phyloP scores from a whole-genome alignment of 2,113 vertebrate genomes.

The Grallaria varia region DNA sequence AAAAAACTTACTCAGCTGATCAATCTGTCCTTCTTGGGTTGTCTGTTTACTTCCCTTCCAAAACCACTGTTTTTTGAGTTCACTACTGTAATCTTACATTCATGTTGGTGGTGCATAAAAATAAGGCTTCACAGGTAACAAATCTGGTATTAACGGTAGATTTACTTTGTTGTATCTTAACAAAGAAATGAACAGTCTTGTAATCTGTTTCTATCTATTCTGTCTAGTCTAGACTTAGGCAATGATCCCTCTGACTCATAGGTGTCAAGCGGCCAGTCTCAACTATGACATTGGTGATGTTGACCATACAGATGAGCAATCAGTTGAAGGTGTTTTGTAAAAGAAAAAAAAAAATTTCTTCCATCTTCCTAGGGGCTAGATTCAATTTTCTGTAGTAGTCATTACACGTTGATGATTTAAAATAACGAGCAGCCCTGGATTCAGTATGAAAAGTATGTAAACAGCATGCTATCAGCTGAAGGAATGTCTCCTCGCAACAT shows the following conservation, averaged over 20 bases:
- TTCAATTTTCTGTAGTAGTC: not conserved
- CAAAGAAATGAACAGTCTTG: not conserved
- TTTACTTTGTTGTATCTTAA: not conserved
- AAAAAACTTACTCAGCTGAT: not conserved
- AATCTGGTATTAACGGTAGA: not conserved
- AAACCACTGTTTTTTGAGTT: not conserved
- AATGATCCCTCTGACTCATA: not conserved
- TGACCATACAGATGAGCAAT: not conserved
- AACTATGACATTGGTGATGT: not conserved
- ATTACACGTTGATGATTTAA: not conserved
- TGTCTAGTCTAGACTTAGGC: not conserved
- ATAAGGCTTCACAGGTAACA: not conserved
- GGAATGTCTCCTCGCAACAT: not conserved
- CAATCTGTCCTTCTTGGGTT: not conserved
- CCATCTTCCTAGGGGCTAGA: not conserved
- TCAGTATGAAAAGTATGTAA: not conserved
- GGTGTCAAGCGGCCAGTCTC: not conserved
- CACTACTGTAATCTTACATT: not conserved
- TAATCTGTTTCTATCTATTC: not conserved
- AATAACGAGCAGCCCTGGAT: not conserved
- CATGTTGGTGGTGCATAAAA: not conserved
- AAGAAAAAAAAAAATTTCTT: not conserved
- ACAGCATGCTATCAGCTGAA: not conserved
- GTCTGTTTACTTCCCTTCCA: not conserved
- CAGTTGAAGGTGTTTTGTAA: not conserved